These are phyloP conservation scores for Blennius ocellaris DNA, from an alignment of 2,113 vertebrate genomes.

Conservation along the genomic window DNA sequence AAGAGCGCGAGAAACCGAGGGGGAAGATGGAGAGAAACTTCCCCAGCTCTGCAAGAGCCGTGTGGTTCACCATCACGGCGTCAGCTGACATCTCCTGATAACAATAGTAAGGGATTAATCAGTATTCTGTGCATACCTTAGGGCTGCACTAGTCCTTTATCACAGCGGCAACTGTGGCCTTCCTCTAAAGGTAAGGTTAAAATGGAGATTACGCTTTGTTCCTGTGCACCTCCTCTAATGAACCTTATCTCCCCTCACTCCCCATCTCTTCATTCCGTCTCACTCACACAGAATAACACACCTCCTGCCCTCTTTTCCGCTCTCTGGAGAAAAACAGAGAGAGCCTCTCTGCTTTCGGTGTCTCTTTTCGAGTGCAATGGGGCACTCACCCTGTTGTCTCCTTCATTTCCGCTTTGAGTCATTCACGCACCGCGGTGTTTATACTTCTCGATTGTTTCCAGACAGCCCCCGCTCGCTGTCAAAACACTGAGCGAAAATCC, in stretches of 20 bases:
- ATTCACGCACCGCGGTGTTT: constrained; percentile 25
- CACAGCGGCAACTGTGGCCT: constrained; percentile 65
- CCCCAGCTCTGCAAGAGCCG: constrained; percentile 44
- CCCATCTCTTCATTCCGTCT: constrained; percentile 64
- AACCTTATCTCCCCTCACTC: constrained; percentile 77
- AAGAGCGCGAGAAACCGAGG: constrained; percentile 38
- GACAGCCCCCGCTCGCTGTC: neutral
- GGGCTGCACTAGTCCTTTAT: constrained; percentile 70
- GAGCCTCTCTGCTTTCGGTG: constrained; percentile 34
- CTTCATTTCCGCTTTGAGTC: constrained; percentile 52
- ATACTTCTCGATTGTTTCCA: constrained; percentile 4
- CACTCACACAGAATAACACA: constrained; percentile 49
- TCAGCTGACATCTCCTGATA: constrained; percentile 73
- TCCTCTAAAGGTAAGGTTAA: constrained; percentile 81
- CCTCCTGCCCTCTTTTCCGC: constrained; percentile 40
- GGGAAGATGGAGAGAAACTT: constrained; percentile 44
- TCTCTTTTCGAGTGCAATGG: constrained; percentile 45
- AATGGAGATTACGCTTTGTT: constrained; percentile 81
- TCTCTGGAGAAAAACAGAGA: constrained; percentile 47
- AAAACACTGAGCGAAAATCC: constrained; percentile 6
- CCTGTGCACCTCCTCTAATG: constrained; percentile 73
- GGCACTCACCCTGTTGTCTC: constrained; percentile 47
- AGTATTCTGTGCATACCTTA: constrained; percentile 71
- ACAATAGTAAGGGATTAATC: constrained; percentile 73
- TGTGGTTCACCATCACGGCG: constrained; percentile 59